A percentile compares a stretch with the other conserved stretches of the same genome.
Evolutionary conservation across 2,797 vertebrate species (phyloP).

Genomic region (Myotis vivesi): DNA sequence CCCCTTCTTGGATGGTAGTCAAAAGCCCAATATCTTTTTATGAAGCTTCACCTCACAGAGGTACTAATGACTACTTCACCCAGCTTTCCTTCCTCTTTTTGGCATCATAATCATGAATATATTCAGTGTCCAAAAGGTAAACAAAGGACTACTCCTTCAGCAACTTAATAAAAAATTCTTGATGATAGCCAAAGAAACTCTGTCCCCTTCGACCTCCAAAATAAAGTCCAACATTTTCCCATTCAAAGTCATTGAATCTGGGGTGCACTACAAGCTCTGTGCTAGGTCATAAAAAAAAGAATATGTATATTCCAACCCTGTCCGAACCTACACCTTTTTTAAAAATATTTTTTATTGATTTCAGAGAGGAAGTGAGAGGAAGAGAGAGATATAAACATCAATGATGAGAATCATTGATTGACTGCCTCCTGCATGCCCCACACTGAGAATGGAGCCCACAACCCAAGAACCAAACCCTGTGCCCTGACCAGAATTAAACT

Average conservation of each 20-base stretch:
- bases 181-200: not conserved
- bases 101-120: not conserved
- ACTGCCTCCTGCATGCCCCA: too few relatives aligned
- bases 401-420: too few relatives aligned
- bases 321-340: too few relatives aligned
- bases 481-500: too few relatives aligned
- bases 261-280: not conserved
- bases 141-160: not conserved
- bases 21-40: not conserved
- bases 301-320: not conserved
- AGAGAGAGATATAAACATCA: too few relatives aligned
- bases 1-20: not conserved
- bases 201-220: not conserved
- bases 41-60: not conserved
- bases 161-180: slow-evolving; percentile 14
- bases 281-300: not conserved
- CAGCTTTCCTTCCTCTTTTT: not conserved
- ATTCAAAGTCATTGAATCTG: not conserved
- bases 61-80: not conserved
- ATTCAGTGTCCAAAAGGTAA: slow-evolving; percentile 17
- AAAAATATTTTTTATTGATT: too few relatives aligned
- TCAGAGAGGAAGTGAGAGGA: too few relatives aligned
- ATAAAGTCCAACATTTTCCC: not conserved
- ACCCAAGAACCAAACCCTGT: too few relatives aligned
- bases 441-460: too few relatives aligned